These are phyloP conservation scores for Listronotus bonariensis DNA, from an alignment of 1,140 invertebrate genomes.

Conservation along the genomic window DNA sequence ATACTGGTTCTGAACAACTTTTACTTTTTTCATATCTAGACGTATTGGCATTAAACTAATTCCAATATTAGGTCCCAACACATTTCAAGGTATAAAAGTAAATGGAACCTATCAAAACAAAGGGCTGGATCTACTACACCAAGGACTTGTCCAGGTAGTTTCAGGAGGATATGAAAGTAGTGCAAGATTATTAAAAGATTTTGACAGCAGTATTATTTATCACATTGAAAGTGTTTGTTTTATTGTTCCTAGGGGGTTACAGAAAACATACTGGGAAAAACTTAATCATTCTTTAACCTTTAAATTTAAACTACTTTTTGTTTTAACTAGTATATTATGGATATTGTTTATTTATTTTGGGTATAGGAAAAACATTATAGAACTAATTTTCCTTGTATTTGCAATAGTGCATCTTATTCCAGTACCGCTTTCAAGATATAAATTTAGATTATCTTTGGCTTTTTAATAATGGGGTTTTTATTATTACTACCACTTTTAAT, in stretches of 20 bases:
- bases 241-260: neutral
- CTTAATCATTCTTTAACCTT: neutral
- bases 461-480: constrained; percentile 4
- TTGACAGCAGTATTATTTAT: constrained; percentile 1
- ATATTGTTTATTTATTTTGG: neutral
- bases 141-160: neutral
- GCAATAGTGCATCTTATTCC: neutral
- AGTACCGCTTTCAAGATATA: neutral
- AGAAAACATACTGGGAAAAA: neutral
- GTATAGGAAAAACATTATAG: neutral
- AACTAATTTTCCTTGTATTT: neutral
- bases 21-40: neutral
- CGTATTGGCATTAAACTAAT: neutral
- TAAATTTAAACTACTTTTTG: neutral
- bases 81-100: neutral
- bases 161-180: constrained; percentile 3
- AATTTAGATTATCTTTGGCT: constrained; percentile 6
- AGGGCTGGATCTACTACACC: constrained; percentile 7
- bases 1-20: neutral
- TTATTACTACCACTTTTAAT: neutral
- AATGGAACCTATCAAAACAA: constrained; percentile 5
- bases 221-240: neutral
- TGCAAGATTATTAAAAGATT: neutral
- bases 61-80: neutral
- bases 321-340: neutral